These are phyloP conservation scores for Latrodectus elegans DNA, from an alignment of 2,888 invertebrate genomes.

Conservation along the genomic window DNA sequence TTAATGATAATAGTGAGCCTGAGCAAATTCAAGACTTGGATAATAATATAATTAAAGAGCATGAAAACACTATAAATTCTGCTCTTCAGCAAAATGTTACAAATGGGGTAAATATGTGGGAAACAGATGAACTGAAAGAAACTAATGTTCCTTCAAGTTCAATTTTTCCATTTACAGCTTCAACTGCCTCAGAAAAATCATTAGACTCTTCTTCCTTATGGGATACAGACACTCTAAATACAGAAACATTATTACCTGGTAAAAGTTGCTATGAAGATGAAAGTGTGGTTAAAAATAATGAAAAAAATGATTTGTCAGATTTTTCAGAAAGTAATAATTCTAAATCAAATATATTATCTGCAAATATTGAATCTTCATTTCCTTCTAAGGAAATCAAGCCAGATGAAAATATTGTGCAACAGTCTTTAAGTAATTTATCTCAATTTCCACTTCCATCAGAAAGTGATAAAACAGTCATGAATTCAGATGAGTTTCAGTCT, in stretches of 20 bases:
- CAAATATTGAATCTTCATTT: conserved; percentile 20
- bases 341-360: conserved; percentile 11
- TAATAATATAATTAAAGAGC: conserved; percentile 18
- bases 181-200: conserved; percentile 5
- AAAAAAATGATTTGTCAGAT: conserved; percentile 13
- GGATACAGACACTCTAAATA: conserved; percentile 16
- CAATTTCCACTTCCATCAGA: conserved; percentile 6
- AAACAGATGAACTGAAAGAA: conserved; percentile 19
- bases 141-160: conserved; percentile 6
- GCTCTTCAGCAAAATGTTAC: conserved; percentile 5
- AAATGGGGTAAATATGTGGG: conserved; percentile 32
- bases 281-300: conserved; percentile 5
- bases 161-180: background rate
- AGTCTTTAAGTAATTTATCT: background rate
- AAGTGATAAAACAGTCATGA: conserved; percentile 21
- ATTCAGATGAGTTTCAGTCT: background rate
- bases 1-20: conserved; percentile 15
- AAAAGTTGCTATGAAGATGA: conserved; percentile 27
- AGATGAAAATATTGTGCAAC: background rate
- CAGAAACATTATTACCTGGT: conserved; percentile 47
- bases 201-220: conserved; percentile 36
- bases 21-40: conserved; percentile 13
- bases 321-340: conserved; percentile 10
- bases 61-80: conserved; percentile 4
- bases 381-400: conserved; percentile 20